A percentile compares a stretch with the other conserved stretches of the same genome.
Conservation (phyloP, 2,888 invertebrate genomes). For the Toxonevra muliebris region DNA sequence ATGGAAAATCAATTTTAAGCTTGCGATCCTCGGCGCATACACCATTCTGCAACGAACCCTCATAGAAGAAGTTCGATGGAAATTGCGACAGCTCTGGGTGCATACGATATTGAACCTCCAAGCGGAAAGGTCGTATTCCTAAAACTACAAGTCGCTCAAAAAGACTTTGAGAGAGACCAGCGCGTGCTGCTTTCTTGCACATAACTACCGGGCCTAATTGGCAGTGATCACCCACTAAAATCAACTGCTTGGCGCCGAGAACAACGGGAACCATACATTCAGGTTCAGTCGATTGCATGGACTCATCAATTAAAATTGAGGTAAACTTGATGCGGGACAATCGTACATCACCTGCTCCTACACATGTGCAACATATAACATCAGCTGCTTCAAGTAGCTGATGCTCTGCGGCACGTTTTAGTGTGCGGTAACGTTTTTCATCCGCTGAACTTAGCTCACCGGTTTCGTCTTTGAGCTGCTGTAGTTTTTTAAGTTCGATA, state of each 20-base stretch:
- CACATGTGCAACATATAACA: constrained; percentile 99
- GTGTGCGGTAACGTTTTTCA: constrained; percentile 89
- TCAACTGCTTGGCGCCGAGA: constrained; percentile 94
- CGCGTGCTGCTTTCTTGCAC: constrained; percentile 98
- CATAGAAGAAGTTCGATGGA: constrained; percentile 99
- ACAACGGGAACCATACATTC: constrained; percentile 99
- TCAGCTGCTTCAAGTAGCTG: constrained; percentile 94
- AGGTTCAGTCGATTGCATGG: constrained; percentile 96
- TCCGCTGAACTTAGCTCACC: constrained; percentile 96
- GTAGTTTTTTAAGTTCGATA: constrained; percentile 92
- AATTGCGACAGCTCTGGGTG: constrained; percentile 97
- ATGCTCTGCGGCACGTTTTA: constrained; percentile 91
- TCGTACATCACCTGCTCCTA: constrained; percentile 96
- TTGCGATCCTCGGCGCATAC: constrained; percentile 96
- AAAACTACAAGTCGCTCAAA: constrained; percentile 97
- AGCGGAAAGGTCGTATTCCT: constrained; percentile 94
- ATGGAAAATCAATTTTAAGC: constrained; percentile 95
- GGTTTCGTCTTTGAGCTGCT: constrained; percentile 96
- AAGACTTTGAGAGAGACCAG: constrained; percentile 95
- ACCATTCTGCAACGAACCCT: constrained; percentile 98
- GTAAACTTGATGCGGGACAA: constrained; percentile 93
- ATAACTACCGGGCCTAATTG: constrained; percentile 99
- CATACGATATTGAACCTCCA: constrained; percentile 99
- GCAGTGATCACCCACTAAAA: constrained; percentile 98
- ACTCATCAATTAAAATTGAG: constrained; percentile 96